Percentiles rank a stretch among this genome's conserved stretches.
These are phyloP conservation scores for Myoxocephalus aenaeus DNA, from an alignment of 2,797 vertebrate species.

Conservation along the genomic window DNA sequence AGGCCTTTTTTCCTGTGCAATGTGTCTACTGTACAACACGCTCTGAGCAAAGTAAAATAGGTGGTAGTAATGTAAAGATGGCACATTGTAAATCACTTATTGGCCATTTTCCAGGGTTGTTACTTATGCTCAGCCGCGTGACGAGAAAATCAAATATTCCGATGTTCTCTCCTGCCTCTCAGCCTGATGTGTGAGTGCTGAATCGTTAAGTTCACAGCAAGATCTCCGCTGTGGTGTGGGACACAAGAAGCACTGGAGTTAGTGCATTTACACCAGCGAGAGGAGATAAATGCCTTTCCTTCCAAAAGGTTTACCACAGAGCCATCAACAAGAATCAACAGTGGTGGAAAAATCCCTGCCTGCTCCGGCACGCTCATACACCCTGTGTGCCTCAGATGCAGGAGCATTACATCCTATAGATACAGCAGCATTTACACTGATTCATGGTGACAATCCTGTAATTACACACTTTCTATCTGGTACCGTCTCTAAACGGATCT, in stretches of 20 bases:
- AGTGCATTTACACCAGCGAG: conserved; percentile 65
- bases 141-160: conserved; percentile 81
- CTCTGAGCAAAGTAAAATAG: conserved; percentile 9
- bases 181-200: conserved; percentile 68
- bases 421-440: conserved; percentile 4
- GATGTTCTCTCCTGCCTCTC: conserved; percentile 77
- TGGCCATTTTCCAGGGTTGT: conserved; percentile 70
- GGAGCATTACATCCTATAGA: background rate
- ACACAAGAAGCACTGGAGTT: conserved; percentile 56
- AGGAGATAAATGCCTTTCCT: conserved; percentile 75
- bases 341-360: background rate
- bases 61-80: conserved; percentile 19
- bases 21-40: background rate
- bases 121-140: conserved; percentile 74
- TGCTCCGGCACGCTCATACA: background rate
- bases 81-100: conserved; percentile 62
- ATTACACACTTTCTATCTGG: conserved; percentile 22
- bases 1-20: background rate
- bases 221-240: conserved; percentile 63
- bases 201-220: conserved; percentile 79
- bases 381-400: background rate
- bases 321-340: conserved; percentile 57
- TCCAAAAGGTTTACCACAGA: conserved; percentile 76
- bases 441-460: conserved; percentile 18
- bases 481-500: background rate